These are phyloP conservation scores for Tanypteryx hageni DNA, from an alignment of 2,888 invertebrate genomes.

Conservation along the genomic window DNA sequence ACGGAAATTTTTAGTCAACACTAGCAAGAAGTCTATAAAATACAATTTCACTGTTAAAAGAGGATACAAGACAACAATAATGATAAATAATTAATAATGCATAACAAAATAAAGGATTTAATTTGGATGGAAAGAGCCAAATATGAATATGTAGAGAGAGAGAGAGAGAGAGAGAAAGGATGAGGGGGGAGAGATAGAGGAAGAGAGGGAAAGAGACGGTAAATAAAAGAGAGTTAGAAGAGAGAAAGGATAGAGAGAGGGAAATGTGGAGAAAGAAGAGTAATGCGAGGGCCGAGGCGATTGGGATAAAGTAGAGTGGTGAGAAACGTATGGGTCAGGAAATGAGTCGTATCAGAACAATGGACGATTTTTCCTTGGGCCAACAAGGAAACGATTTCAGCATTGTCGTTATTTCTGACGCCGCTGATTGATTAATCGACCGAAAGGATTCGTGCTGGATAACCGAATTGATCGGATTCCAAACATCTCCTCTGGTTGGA, in stretches of 20 bases:
- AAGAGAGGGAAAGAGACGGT: not conserved
- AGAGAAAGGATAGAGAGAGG: not conserved
- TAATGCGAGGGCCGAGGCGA: not conserved
- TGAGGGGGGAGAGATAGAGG: not conserved
- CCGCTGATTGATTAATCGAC: not conserved
- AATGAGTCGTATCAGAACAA: slow-evolving; percentile 4
- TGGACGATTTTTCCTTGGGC: not conserved
- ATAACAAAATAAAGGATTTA: no score
- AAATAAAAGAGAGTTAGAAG: no score
- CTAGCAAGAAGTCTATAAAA: no score
- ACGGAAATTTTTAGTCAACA: no score
- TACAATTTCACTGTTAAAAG: no score
- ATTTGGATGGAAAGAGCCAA: no score
- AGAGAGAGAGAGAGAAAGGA: not conserved
- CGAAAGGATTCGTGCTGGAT: not conserved
- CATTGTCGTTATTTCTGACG: slow-evolving; percentile 37
- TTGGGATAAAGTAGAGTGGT: not conserved
- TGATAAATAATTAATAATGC: no score
- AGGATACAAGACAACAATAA: no score
- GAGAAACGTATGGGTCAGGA: not conserved
- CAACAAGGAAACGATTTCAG: slow-evolving; percentile 34
- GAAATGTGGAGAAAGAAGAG: not conserved
- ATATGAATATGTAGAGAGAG: no score
- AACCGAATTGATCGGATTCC: no score
- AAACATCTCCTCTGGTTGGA: no score